Percentiles rank a stretch among this genome's conserved stretches.
phyloP scores from a whole-genome alignment of 2,113 vertebrate species.

The Colaptes auratus region DNA sequence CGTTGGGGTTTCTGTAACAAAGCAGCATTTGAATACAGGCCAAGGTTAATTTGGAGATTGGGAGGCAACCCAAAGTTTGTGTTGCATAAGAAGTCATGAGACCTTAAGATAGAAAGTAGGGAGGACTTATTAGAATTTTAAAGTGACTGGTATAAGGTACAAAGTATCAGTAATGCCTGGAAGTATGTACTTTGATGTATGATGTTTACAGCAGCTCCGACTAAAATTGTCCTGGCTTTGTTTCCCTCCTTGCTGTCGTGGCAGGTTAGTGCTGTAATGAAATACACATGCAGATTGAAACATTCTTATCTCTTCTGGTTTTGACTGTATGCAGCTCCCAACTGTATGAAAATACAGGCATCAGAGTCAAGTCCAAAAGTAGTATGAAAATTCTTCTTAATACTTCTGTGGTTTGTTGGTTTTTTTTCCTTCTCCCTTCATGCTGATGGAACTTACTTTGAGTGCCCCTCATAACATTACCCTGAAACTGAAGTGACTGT shows the following conservation, averaged over 20 bases:
- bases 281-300: not conserved
- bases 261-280: not conserved
- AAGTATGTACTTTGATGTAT: slow-evolving; percentile 47
- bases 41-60: not conserved
- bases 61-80: not conserved
- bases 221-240: slow-evolving; percentile 22
- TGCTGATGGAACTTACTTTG: not conserved
- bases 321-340: not conserved
- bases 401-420: fast-evolving
- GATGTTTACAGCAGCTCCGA: not conserved
- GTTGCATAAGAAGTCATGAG: slow-evolving; percentile 57
- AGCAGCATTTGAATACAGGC: not conserved
- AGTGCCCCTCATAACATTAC: not conserved
- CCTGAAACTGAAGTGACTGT: not conserved
- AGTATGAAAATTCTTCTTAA: not conserved
- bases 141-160: slow-evolving; percentile 26
- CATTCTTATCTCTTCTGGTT: not conserved
- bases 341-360: not conserved
- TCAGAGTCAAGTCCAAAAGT: not conserved
- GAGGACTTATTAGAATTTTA: slow-evolving; percentile 47
- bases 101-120: slow-evolving; percentile 8
- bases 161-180: slow-evolving; percentile 19
- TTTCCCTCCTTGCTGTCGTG: not conserved
- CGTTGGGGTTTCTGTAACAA: not conserved
- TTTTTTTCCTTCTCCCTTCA: not conserved